phyloP scores from a whole-genome alignment of 1,140 invertebrate species.

The Drosophila simulans region DNA sequence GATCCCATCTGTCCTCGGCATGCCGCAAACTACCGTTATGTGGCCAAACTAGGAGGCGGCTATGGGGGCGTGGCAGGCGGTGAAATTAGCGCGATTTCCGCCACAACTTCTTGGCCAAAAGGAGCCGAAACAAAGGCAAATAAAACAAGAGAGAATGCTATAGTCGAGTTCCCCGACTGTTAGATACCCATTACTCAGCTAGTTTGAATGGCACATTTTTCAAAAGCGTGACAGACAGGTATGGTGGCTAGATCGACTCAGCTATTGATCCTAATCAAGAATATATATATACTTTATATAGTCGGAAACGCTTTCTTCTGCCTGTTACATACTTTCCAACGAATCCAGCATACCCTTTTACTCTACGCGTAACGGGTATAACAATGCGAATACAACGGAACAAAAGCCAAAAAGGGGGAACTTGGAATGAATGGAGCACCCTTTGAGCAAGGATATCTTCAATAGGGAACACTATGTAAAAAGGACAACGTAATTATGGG shows the following conservation, averaged over 20 bases:
- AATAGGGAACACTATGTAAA: not conserved
- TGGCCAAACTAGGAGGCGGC: constrained; percentile 11
- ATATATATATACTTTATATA: no score
- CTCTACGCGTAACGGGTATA: no score
- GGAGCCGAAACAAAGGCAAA: constrained; percentile 5
- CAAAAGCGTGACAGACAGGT: no score
- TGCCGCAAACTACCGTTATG: constrained; percentile 55
- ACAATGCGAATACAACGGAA: not conserved
- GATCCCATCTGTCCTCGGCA: constrained; percentile 31
- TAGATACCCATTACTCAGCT: no score
- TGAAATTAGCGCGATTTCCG: constrained; percentile 75
- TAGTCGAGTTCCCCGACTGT: no score
- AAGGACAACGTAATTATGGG: not conserved
- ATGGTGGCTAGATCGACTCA: no score
- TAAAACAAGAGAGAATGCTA: not conserved
- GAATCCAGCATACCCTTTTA: no score
- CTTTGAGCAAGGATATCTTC: not conserved
- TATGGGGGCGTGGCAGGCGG: constrained; percentile 37
- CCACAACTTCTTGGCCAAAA: constrained; percentile 44
- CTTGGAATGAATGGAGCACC: not conserved
- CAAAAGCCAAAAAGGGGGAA: not conserved
- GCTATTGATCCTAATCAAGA: no score
- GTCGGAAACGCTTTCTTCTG: no score
- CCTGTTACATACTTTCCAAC: no score
- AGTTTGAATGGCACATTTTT: no score